Evolutionary conservation across 2,888 invertebrate genomes (phyloP).

Genomic region (Nomada lathburiana): DNA sequence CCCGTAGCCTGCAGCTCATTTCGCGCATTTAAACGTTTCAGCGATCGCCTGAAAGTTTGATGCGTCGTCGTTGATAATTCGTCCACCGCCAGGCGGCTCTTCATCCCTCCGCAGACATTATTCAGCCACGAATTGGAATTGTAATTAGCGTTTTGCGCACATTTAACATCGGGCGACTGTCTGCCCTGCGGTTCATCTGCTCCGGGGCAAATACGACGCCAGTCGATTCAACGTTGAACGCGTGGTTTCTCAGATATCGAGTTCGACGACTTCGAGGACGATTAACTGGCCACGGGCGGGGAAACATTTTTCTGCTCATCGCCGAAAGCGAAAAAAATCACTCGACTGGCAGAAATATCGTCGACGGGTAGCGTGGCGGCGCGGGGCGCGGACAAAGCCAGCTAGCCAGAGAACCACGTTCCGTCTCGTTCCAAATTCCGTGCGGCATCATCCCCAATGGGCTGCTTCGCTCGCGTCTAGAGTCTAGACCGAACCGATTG

Average conservation of each 20-base stretch:
- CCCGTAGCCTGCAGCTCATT: constrained; percentile 40
- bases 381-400: constrained; percentile 67
- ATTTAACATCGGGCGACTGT: background rate
- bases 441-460: constrained; percentile 65
- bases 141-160: constrained; percentile 27
- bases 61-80: constrained; percentile 35
- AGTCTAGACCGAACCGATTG: background rate
- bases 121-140: constrained; percentile 27
- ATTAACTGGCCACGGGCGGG: constrained; percentile 54
- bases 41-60: constrained; percentile 44
- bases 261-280: constrained; percentile 64
- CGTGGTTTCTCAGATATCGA: constrained; percentile 50
- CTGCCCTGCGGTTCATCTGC: background rate
- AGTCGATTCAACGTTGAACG: constrained; percentile 19
- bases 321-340: constrained; percentile 65
- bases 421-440: constrained; percentile 72
- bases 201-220: background rate
- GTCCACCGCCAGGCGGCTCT: background rate
- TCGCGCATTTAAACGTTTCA: constrained; percentile 57
- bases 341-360: constrained; percentile 65
- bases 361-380: constrained; percentile 48
- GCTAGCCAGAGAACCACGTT: constrained; percentile 51
- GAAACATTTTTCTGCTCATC: constrained; percentile 60
- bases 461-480: constrained; percentile 30
- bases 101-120: constrained; percentile 4